Evolutionary conservation across 2,888 invertebrate species (phyloP), one percentile per base, ranked within the genome.

Genomic region (Pecten maximus): DNA sequence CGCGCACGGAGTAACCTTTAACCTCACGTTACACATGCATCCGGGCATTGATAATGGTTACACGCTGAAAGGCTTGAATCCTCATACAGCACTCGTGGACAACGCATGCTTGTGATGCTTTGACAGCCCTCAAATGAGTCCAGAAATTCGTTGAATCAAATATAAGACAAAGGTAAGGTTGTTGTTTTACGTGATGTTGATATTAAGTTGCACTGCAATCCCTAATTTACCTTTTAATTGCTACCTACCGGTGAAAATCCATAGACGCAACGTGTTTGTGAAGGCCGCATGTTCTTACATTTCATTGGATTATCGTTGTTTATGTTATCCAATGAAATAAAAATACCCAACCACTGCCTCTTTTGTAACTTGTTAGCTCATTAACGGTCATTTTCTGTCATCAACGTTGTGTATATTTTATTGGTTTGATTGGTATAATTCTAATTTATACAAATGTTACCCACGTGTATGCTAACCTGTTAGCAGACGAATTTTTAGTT

Each of bases 1-100:
- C 12, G 44, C 74, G 74, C 3, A 74, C 60, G 60, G 74, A 74
- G 74, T 74, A 28, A 74, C 74, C 74, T 28, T 74, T 74, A 35
- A 74, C 74, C 74, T 74, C 74, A 74, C 74, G 35, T 74, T 28
- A 74, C 74, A 74, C n/a, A 60, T 74, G 74, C 74, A 74, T 74
- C 74, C 74, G 74, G 74, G 74, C 74, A 74, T 74, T 74, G 74
- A 15, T 74, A 74, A 74, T 74, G 74, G 74, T 74, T 74, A 35
- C 74, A 74, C 74, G 74, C 74, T 74, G 74, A 74, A 74, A 74
- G 28, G 15, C 44, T 28, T 74, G 23, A 74, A 10, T 2, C 28
- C 8, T 35, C 35, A 74, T 6, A 74, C 74, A 74, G 28, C 74
- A 74, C 74, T 35, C 28, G 74, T 74, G 74, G 74, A 74, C 74